Evolutionary conservation across 2,797 vertebrate genomes (phyloP).

Genomic region (Enteromius argenteus): DNA sequence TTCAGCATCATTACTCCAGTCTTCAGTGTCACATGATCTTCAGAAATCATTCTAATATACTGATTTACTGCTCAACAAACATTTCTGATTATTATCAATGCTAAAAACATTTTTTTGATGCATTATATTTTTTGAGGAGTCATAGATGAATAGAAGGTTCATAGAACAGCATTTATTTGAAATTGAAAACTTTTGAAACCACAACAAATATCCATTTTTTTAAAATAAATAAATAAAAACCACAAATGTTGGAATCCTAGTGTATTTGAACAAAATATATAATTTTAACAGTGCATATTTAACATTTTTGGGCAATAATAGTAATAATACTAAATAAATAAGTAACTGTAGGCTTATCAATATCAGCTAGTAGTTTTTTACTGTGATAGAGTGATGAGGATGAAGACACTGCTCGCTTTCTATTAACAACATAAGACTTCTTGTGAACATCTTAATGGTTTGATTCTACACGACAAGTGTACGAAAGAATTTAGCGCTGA

Average conservation of each 20-base stretch:
- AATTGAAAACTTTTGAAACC: neutral
- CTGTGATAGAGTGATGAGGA: neutral
- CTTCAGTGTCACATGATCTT: neutral
- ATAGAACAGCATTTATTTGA: neutral
- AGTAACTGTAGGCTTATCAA: neutral
- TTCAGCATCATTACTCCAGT: too few relatives aligned
- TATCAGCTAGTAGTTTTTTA: neutral
- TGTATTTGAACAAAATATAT: neutral
- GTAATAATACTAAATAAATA: too few relatives aligned
- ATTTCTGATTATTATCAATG: neutral
- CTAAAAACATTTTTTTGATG: too few relatives aligned
- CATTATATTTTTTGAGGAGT: neutral
- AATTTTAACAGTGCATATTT: neutral
- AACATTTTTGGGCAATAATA: neutral
- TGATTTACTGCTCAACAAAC: neutral
- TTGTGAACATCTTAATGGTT: neutral
- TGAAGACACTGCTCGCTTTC: neutral
- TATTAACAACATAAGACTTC: neutral
- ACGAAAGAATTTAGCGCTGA: neutral
- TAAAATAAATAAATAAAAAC: neutral
- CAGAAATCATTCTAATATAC: neutral
- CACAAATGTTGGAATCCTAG: neutral
- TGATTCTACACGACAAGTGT: neutral
- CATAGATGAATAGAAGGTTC: neutral
- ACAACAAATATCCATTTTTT: too few relatives aligned